A percentile compares a stretch with the other conserved stretches of the same genome.
phyloP scores from a whole-genome alignment of 2,113 vertebrate genomes.

The Aythya baeri region DNA sequence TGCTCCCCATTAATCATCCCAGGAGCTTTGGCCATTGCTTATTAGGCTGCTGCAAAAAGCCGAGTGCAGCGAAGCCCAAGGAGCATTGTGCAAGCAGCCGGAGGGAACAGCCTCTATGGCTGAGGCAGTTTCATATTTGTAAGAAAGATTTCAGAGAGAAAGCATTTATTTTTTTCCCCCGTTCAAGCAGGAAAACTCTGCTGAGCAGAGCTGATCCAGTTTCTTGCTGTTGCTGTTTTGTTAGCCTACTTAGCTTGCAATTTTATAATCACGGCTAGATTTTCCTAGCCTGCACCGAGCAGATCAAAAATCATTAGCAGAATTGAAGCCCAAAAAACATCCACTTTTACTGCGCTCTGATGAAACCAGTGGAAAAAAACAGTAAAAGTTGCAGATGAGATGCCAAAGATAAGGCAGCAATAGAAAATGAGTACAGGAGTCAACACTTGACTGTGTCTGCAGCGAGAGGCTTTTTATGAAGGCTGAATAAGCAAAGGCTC shows the following conservation, averaged over 20 bases:
- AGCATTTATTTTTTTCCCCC: accelerated
- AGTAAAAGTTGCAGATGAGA: slow-evolving; percentile 47
- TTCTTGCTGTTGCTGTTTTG: slow-evolving; percentile 42
- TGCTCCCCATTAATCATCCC: not conserved
- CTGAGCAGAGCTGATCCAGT: slow-evolving; percentile 42
- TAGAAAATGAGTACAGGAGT: slow-evolving; percentile 36
- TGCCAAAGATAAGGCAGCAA: slow-evolving; percentile 56
- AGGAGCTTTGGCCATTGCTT: not conserved
- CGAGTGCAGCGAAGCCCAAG: not conserved
- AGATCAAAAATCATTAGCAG: not conserved
- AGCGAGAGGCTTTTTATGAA: slow-evolving; percentile 33
- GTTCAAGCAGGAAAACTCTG: not conserved
- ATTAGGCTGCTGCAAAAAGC: not conserved
- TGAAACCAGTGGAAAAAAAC: not conserved
- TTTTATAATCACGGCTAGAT: not conserved
- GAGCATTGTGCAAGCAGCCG: not conserved
- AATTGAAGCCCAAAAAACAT: not conserved
- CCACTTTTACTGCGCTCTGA: not conserved
- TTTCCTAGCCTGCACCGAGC: not conserved
- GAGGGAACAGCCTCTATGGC: not conserved
- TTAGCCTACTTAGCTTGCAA: slow-evolving; percentile 56
- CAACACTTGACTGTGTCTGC: slow-evolving; percentile 9
- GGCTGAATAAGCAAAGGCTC: slow-evolving; percentile 41
- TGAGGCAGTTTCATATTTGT: not conserved
- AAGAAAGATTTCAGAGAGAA: not conserved